Base-by-base conservation (phyloP, 2,113 vertebrate genomes). In the Anguilla japonica region DNA sequence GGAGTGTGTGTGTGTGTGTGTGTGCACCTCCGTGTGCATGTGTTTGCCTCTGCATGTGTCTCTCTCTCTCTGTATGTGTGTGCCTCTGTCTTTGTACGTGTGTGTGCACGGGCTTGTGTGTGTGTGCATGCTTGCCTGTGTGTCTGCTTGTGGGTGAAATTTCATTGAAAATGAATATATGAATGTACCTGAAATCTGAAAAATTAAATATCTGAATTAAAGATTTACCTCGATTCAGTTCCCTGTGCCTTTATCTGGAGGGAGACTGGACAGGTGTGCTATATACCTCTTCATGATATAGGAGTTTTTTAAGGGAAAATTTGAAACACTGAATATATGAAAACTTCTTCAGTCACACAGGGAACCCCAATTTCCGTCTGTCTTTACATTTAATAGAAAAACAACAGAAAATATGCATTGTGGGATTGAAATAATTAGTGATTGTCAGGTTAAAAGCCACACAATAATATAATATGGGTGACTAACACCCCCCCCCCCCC, bases 1-100 rank as follows among this genome's bases (percentile, higher is more conserved):
- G 50, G 50, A 97, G 95, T 96, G 96, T 96, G 91, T 96, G 96
- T 14, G 1, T 53, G 50, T 41, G 87, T 90, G 53, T 40, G 39
- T 80, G 79, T 39, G 34, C 34, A 1, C 34, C 34, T 1, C 1
- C 15, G 79, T 39, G 39, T 40, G 39, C 16, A 16, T 80, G n/a
- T 39, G 1, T 53, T 11, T 53, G 13, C 50, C 7, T 53, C 9
- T 53, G 50, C 11, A 13, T 53, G 50, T 53, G 9, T 13, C 43
- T 46, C 43, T 46, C 43, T 46, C 43, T 46, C 43, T 5, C 4
- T 46, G 7, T 53, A 11, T 53, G 50, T 53, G 50, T 53, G 50
- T 53, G 50, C 13, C 7, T 53, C 7, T 53, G 50, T 14, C 9
- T 53, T 1, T 53, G 50, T 53, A 11, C 50, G 11, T 53, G 50